These are phyloP conservation scores for Andrena fulva DNA, from an alignment of 2,888 invertebrate species.

Conservation along the genomic window DNA sequence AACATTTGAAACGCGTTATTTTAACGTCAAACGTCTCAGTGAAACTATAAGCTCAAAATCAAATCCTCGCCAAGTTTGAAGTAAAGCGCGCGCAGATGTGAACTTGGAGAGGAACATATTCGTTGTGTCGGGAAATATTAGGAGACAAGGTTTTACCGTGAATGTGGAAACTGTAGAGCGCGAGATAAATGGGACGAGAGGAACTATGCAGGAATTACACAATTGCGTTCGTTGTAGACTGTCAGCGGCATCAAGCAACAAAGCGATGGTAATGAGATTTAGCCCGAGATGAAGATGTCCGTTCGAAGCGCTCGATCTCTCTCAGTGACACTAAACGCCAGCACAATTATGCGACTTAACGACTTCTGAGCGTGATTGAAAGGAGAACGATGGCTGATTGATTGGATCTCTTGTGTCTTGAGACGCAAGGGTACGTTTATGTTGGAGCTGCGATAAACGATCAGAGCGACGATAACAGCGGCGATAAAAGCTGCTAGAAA, in stretches of 20 bases:
- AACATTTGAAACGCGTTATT: not conserved
- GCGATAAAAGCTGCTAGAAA: no score
- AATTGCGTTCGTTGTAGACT: constrained; percentile 26
- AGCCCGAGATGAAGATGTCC: constrained; percentile 65
- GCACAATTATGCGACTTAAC: constrained; percentile 40
- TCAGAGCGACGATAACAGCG: no score
- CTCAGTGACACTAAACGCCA: constrained; percentile 44
- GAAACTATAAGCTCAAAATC: not conserved
- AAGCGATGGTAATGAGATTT: constrained; percentile 45
- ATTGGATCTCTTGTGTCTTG: constrained; percentile 10
- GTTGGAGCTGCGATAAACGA: no score
- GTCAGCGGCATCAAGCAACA: constrained; percentile 28
- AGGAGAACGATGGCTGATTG: constrained; percentile 2
- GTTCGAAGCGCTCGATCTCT: constrained; percentile 42
- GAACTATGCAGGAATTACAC: constrained; percentile 39
- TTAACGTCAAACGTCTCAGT: not conserved
- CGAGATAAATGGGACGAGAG: constrained; percentile 2
- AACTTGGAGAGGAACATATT: not conserved
- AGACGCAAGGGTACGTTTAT: not conserved
- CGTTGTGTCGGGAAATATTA: not conserved
- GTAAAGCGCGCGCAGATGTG: not conserved
- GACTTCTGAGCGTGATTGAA: constrained; percentile 38
- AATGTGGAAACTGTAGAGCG: not conserved
- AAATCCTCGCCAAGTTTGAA: not conserved
- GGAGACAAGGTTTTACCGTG: not conserved